A percentile compares a stretch with the other conserved stretches of the same genome.
Conservation (phyloP, 2,797 vertebrate genomes). For the Syngnathus rostellatus region DNA sequence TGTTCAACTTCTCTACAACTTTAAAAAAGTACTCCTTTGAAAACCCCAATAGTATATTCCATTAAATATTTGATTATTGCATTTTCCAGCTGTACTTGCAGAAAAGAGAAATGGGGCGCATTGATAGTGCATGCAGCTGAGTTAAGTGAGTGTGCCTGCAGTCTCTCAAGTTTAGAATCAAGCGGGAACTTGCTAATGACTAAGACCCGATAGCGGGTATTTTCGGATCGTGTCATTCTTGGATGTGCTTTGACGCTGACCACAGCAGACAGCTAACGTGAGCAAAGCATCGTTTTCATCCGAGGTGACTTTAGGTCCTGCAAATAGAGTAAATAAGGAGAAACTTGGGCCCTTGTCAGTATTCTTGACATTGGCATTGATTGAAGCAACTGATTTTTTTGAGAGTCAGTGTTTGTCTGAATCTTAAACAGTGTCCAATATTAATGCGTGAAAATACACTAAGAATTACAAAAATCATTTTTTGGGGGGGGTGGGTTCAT, state of each 20-base stretch:
- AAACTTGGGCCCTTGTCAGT: background rate
- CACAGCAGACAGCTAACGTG: slow-evolving; percentile 54
- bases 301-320: slow-evolving; percentile 43
- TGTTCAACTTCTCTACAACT: slow-evolving; percentile 16
- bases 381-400: background rate
- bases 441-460: too few species aligned
- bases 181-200: slow-evolving; percentile 43
- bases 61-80: slow-evolving; percentile 59
- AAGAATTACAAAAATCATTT: too few species aligned
- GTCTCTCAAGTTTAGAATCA: slow-evolving; percentile 58
- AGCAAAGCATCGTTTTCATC: slow-evolving; percentile 55
- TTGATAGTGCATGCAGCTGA: slow-evolving; percentile 41
- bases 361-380: background rate
- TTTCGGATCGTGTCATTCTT: slow-evolving; percentile 46
- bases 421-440: background rate
- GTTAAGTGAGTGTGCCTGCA: slow-evolving; percentile 44
- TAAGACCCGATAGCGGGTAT: slow-evolving; percentile 49
- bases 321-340: background rate
- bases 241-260: slow-evolving; percentile 53
- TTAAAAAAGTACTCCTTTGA: slow-evolving; percentile 24
- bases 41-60: slow-evolving; percentile 45
- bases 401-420: background rate
- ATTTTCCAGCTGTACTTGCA: slow-evolving; percentile 60
- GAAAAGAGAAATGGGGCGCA: slow-evolving; percentile 47
- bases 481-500: too few species aligned